Evolutionary conservation across 1,140 invertebrate genomes (phyloP).

Genomic region (Oppia nitens): DNA sequence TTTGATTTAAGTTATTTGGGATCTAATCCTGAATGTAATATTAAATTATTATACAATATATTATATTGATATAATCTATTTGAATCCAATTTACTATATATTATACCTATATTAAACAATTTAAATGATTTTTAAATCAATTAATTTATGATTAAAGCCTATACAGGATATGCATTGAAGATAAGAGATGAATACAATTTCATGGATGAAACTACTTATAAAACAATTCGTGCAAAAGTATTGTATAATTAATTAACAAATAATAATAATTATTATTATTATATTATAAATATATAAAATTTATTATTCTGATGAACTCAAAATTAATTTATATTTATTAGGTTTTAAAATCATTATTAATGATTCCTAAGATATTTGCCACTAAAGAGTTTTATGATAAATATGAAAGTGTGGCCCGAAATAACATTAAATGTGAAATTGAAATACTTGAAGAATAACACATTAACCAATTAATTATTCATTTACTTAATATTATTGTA

Average conservation of each 20-base stretch:
- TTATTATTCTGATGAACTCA: conserved; percentile 14
- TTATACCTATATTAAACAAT: too few relatives aligned
- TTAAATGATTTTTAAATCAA: too few relatives aligned
- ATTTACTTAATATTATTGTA: too few relatives aligned
- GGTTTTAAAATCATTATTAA: conserved; percentile 42
- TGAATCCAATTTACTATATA: too few relatives aligned
- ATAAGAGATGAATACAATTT: conserved; percentile 40
- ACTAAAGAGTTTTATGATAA: conserved; percentile 40
- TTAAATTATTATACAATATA: too few relatives aligned
- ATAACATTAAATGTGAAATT: conserved; percentile 42
- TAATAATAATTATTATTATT: too few relatives aligned
- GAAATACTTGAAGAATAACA: conserved; percentile 19
- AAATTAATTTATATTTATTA: conserved; percentile 23
- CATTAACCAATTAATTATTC: neutral
- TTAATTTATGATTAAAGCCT: conserved; percentile 23
- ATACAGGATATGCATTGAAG: conserved; percentile 34
- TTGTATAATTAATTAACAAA: too few relatives aligned
- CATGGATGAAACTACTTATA: conserved; percentile 37
- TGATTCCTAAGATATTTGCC: conserved; percentile 46
- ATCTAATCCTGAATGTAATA: conserved; percentile 27
- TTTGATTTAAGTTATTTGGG: conserved; percentile 42
- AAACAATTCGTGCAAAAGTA: conserved; percentile 39
- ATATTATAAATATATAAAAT: conserved; percentile 5
- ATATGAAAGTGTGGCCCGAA: conserved; percentile 39
- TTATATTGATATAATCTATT: too few relatives aligned